Evolutionary conservation across 2,113 vertebrate genomes (phyloP), one percentile per base, ranked within the genome.

Genomic region (Poeciliopsis prolifica): DNA sequence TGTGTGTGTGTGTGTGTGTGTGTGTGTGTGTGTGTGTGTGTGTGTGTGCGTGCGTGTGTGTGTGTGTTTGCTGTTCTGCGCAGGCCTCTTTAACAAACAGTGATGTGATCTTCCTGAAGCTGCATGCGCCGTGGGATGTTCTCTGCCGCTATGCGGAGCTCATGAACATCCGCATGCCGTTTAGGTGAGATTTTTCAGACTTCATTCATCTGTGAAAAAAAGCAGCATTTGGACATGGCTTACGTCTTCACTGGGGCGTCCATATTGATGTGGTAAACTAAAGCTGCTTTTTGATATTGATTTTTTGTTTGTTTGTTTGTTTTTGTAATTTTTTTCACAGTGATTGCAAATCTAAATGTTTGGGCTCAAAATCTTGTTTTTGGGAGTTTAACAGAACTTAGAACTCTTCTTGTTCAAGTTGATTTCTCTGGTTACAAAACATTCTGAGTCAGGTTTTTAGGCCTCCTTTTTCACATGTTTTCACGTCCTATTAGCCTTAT

Each of bases 91-190:
- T 97, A 88, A 96, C 94, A 67, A 97, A 98, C 90, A 96, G 95
- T 42, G 97, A 98, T 72, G 95, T 98, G 91, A 97, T 98, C 91
- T 98, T 97, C 90, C 94, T 98, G 93, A 98, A 98, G 94, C 71
- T 98, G 58, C 97, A 98, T 31, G 97, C 97, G 9, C 96, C 97
- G 0, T 98, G 97, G 97, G 97, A 98, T 81, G 97, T 98, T 68
- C 95, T 98, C 48, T 97, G 97, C 86, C 96, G 95, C 96, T 97
- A 97, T 0, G 97, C 97, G 70, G 97, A 98, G 81, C 92, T 97
- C 82, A 97, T 98, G 97, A 98, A 97, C 92, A 96, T 98, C 85
- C 97, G 97, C 85, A 98, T 98, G 97, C 97, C 97, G 84, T 98
- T 98, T 92, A 97, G 97, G 97, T 98, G 95, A 91, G 95, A 66